A percentile compares a stretch with the other conserved stretches of the same genome.
Evolutionary conservation across 2,113 vertebrate genomes (phyloP).

Genomic region (Aptenodytes forsteri): DNA sequence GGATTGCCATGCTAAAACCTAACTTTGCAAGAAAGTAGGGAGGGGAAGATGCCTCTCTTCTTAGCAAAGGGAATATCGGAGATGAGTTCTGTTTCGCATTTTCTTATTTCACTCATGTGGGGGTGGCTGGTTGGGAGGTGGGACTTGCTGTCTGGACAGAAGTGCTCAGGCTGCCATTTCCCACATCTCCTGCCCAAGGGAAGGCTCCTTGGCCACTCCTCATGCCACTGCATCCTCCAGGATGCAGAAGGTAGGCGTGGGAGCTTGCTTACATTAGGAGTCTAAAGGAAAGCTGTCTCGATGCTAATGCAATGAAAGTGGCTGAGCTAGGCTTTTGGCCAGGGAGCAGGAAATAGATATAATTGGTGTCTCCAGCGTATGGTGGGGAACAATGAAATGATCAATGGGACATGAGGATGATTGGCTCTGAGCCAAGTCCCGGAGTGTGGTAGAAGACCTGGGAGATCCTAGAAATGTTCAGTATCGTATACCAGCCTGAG

Average conservation of each 20-base stretch:
- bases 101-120: not conserved
- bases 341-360: not conserved
- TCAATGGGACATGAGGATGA: not conserved
- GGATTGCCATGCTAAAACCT: not conserved
- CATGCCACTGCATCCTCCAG: accelerated
- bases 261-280: not conserved
- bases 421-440: not conserved
- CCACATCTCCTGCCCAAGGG: not conserved
- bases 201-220: not conserved
- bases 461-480: not conserved
- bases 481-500: not conserved
- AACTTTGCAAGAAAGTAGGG: not conserved
- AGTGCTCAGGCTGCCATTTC: not conserved
- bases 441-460: not conserved
- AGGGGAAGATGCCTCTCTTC: not conserved
- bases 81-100: not conserved
- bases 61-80: not conserved
- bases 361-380: not conserved
- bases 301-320: not conserved
- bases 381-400: not conserved
- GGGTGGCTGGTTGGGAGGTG: not conserved
- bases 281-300: not conserved
- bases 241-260: not conserved
- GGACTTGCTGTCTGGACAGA: not conserved
- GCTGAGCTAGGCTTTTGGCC: slow-evolving; percentile 4